Evolutionary conservation across 2,888 invertebrate species (phyloP).

Genomic region (Pandemis heparana): DNA sequence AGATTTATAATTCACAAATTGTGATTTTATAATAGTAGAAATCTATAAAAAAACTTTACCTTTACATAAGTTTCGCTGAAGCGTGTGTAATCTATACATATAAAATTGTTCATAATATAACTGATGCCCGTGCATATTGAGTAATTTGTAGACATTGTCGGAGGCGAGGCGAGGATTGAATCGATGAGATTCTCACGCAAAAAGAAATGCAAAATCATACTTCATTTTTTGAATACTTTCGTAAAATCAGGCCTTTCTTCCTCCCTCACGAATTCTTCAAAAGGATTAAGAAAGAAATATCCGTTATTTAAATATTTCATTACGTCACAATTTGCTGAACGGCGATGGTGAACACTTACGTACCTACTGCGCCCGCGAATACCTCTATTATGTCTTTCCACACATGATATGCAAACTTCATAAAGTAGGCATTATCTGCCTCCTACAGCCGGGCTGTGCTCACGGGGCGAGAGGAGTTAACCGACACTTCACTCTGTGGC

Average conservation of each 20-base stretch:
- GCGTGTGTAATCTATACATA: no score
- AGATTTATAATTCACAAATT: not conserved
- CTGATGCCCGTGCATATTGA: not conserved
- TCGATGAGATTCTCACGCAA: not conserved
- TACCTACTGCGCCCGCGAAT: not conserved
- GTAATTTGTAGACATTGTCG: not conserved
- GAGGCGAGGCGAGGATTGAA: not conserved
- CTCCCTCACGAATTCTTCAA: not conserved
- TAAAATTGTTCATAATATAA: no score
- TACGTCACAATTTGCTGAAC: constrained; percentile 1
- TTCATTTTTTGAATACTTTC: not conserved
- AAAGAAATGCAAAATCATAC: not conserved
- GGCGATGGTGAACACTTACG: not conserved
- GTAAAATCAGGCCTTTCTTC: not conserved
- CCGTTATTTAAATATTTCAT: not conserved
- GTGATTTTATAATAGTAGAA: not conserved
- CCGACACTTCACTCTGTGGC: constrained; percentile 39
- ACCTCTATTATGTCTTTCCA: constrained; percentile 7
- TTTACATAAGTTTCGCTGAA: not conserved
- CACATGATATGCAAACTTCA: constrained; percentile 15
- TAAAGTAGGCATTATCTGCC: constrained; percentile 32
- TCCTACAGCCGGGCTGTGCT: constrained; percentile 20
- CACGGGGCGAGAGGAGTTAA: constrained; percentile 22
- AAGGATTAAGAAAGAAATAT: not conserved
- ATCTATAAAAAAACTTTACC: not conserved